Evolutionary conservation across 1,140 invertebrate genomes (phyloP).

Genomic region (Lanistes nyassanus): DNA sequence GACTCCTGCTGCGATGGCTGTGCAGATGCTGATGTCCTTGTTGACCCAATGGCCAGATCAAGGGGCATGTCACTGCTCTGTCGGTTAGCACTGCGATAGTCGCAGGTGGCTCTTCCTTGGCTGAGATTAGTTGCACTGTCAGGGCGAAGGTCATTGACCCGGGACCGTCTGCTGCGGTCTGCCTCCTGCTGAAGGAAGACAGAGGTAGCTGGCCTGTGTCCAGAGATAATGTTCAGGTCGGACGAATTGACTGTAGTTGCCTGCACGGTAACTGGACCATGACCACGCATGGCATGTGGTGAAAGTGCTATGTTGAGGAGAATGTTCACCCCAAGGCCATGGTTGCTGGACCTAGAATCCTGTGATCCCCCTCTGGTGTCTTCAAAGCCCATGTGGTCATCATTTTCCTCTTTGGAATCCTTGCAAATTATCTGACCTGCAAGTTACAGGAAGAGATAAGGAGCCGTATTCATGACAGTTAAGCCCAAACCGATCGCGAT

Average conservation of each 20-base stretch:
- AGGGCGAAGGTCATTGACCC: no score
- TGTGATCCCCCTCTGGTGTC: background rate
- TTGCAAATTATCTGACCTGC: constrained; percentile 35
- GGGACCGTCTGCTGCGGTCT: no score
- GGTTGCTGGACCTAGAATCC: no score
- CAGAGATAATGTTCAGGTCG: constrained; percentile 7
- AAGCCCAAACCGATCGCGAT: no score
- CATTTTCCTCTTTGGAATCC: constrained; percentile 19
- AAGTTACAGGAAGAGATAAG: background rate
- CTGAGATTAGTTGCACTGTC: background rate
- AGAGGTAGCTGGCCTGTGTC: background rate
- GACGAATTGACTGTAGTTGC: constrained; percentile 32
- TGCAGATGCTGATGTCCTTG: background rate
- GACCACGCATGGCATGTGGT: constrained; percentile 38
- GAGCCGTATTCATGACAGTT: background rate
- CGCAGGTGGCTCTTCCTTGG: background rate
- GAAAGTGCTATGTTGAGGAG: constrained; percentile 49
- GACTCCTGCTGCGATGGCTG: background rate
- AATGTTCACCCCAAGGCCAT: constrained; percentile 30
- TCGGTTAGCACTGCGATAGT: background rate
- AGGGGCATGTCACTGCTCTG: constrained; percentile 7
- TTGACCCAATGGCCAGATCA: constrained; percentile 12
- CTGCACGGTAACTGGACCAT: constrained; percentile 44
- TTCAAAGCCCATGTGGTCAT: constrained; percentile 10
- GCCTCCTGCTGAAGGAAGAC: no score